Evolutionary conservation across 2,888 invertebrate genomes (phyloP), one percentile per base, ranked within the genome.

Genomic region (Malacosoma neustria): DNA sequence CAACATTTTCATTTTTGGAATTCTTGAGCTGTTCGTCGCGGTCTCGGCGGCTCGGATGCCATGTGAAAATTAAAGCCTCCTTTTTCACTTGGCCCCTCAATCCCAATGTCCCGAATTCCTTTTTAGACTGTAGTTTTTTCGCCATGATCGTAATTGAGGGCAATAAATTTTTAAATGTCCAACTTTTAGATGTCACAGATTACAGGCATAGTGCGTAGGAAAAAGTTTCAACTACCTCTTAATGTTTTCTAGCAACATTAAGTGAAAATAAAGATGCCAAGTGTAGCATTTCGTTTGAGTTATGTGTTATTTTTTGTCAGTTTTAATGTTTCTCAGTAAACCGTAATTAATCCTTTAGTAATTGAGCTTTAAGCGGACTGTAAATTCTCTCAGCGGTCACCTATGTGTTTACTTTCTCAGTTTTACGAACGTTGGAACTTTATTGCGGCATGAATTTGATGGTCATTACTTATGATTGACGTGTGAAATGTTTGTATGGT

Each of bases 1-100:
- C 72, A 71, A 74, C 80, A 81, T 85, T 85, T 85, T 84, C 72
- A 77, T 82, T 73, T 81, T 84, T 85, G 54, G 74, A 80, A 85
- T 85, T 77, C 81, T 59, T 57, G 45, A 45, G 51, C 46, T 51
- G 51, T 51, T 58, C 48, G 51, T 57, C 54, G 43, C 49, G 34
- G 59, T 59, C 54, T 57, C 58, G 62, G 45, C 56, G 56, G 56
- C 52, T 55, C 65, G 65, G 71, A 76, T 74, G 71, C 75, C 67
- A 70, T 72, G 72, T 76, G 82, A 76, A 63, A 84, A 84, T 79
- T 80, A 80, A 81, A 69, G 70, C 7, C 58, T 66, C 61, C 67
- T 80, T 80, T 82, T 82, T 81, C 76, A 72, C 64, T 71, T 68
- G 58, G 62, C 54, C 54, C 52, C 51, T 22, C 60, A 68, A 67